These are phyloP conservation scores for Centroberyx gerrardi DNA, from an alignment of 2,797 vertebrate genomes.

Conservation along the genomic window DNA sequence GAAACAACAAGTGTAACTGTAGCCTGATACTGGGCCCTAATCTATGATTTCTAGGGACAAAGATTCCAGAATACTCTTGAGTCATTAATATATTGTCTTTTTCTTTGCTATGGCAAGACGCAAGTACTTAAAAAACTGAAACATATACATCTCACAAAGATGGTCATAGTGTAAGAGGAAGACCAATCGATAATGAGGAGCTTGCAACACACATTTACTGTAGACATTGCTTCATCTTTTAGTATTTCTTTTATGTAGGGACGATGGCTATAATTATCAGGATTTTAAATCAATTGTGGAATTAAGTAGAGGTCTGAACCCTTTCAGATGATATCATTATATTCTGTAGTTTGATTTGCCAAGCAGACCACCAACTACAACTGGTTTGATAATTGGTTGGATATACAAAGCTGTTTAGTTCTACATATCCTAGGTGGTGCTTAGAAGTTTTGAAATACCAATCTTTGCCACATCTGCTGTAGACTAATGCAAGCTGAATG, in stretches of 20 bases:
- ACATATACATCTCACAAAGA: too few relatives aligned
- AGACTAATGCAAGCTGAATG: slow-evolving; percentile 85
- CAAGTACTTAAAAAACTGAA: background rate
- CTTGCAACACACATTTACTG: background rate
- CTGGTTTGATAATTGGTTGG: slow-evolving; percentile 84
- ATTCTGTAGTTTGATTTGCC: slow-evolving; percentile 52
- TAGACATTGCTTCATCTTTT: background rate
- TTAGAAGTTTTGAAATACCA: slow-evolving; percentile 84
- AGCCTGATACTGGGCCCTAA: background rate
- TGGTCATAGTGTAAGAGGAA: too few relatives aligned
- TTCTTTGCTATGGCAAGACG: background rate
- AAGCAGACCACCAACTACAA: slow-evolving; percentile 77
- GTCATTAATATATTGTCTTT: background rate
- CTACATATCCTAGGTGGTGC: slow-evolving; percentile 90
- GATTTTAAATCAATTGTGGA: too few relatives aligned
- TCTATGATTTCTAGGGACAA: background rate
- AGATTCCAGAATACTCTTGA: background rate
- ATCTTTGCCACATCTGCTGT: slow-evolving; percentile 90
- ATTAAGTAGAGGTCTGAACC: too few relatives aligned
- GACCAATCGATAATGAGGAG: too few relatives aligned
- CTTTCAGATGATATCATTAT: background rate
- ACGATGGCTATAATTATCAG: background rate
- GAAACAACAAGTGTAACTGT: background rate
- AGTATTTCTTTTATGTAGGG: background rate
- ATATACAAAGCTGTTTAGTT: slow-evolving; percentile 90